A percentile compares a stretch with the other conserved stretches of the same genome.
Conservation (phyloP, 2,888 invertebrate genomes). For the Chymomyza caudatula region DNA sequence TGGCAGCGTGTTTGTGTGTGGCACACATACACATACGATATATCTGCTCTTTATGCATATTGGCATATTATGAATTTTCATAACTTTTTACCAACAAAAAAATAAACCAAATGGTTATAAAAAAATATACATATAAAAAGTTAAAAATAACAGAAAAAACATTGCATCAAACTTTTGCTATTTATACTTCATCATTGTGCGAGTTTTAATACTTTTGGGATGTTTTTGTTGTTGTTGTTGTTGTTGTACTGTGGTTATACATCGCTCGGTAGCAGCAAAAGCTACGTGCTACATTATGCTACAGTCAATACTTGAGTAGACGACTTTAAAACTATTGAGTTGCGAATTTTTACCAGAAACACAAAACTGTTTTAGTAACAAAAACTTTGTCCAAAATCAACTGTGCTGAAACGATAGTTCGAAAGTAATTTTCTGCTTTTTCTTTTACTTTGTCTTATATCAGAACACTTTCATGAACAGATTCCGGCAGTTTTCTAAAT, state of each 20-base stretch:
- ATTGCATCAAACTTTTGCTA: neutral
- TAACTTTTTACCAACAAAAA: slow-evolving; percentile 39
- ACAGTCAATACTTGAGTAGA: neutral
- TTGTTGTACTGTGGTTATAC: neutral
- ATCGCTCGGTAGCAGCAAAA: neutral
- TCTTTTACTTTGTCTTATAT: no score
- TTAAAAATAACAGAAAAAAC: neutral
- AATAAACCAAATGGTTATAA: slow-evolving; percentile 11
- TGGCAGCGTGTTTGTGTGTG: neutral
- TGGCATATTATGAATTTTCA: slow-evolving; percentile 55
- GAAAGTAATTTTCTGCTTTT: no score
- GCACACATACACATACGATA: slow-evolving; percentile 7
- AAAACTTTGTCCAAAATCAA: no score
- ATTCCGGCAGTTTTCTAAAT: no score
- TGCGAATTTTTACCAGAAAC: no score
- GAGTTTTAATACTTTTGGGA: slow-evolving; percentile 12
- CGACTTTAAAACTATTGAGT: no score
- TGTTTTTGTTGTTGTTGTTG: neutral
- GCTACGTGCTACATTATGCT: neutral
- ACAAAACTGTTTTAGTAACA: no score
- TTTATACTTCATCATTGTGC: neutral
- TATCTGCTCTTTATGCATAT: slow-evolving; percentile 27
- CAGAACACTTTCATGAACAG: no score
- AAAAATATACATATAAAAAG: slow-evolving; percentile 1
- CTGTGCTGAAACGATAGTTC: no score